A percentile compares a stretch with the other conserved stretches of the same genome.
Conservation (phyloP, 2,888 invertebrate species). For the Yponomeuta malinellus region DNA sequence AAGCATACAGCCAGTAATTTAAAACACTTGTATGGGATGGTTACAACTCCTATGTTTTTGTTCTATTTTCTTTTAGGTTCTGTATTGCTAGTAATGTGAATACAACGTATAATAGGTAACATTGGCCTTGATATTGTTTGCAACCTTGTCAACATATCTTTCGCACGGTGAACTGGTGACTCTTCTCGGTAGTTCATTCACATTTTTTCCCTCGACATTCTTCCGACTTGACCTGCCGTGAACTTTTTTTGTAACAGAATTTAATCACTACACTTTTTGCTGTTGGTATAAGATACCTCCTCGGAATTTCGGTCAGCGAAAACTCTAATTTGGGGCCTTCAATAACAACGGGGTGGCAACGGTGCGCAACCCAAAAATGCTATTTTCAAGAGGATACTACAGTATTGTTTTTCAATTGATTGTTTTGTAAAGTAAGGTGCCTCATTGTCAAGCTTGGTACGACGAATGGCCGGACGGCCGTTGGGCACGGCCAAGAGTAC, state of each 20-base stretch:
- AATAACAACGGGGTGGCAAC: too few species aligned
- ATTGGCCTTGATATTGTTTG: conserved; percentile 26
- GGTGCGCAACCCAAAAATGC: background rate
- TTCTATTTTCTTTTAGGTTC: background rate
- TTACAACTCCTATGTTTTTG: background rate
- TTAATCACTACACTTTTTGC: conserved; percentile 2
- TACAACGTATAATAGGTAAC: background rate
- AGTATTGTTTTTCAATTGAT: background rate
- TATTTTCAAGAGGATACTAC: background rate
- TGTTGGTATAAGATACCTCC: background rate
- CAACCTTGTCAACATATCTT: conserved; percentile 28
- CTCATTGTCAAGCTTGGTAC: conserved; percentile 44
- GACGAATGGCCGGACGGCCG: conserved; percentile 39
- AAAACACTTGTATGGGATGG: background rate
- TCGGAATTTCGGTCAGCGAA: background rate
- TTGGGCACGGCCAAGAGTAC: conserved; percentile 9
- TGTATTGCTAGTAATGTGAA: background rate
- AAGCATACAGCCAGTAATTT: background rate
- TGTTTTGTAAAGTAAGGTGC: conserved; percentile 1
- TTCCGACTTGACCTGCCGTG: conserved; percentile 13
- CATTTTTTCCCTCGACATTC: conserved; percentile 27
- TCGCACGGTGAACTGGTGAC: conserved; percentile 36
- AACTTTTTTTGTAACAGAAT: conserved; percentile 7
- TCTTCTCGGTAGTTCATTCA: conserved; percentile 36
- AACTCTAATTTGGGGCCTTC: background rate